Conservation (phyloP, 2,113 vertebrate species). For the Raja brachyura region DNA sequence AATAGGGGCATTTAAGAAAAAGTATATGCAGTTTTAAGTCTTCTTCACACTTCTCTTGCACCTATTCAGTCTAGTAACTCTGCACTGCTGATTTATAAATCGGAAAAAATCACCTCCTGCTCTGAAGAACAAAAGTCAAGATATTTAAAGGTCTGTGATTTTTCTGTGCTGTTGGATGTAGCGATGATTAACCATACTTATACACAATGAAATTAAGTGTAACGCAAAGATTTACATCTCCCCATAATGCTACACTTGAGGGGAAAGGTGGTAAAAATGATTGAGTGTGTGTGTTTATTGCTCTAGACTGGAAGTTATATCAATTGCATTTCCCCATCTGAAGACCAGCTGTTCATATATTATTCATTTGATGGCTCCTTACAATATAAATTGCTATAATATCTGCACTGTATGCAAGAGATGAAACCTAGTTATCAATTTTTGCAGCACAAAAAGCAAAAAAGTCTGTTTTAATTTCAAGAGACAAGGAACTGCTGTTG, state of each 20-base stretch:
- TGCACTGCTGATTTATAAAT: neutral
- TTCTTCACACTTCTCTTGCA: neutral
- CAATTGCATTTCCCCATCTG: neutral
- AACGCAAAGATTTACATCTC: neutral
- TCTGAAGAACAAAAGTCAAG: neutral
- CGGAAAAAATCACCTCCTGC: neutral
- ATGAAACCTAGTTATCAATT: neutral
- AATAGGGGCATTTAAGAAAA: neutral
- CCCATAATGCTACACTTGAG: neutral
- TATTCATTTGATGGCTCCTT: neutral
- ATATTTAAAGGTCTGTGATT: neutral
- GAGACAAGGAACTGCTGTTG: too few relatives aligned
- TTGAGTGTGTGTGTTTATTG: neutral
- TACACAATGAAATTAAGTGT: neutral
- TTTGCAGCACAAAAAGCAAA: neutral
- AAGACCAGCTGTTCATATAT: neutral
- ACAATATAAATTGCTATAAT: neutral
- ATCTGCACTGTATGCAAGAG: neutral
- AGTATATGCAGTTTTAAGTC: neutral
- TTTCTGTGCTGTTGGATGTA: neutral
- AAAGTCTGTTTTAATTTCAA: neutral
- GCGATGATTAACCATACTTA: neutral
- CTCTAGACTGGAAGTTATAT: neutral
- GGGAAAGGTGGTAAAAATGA: neutral
- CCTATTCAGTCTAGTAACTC: neutral